phyloP scores from a whole-genome alignment of 2,888 invertebrate species.

The Hydrotaea cyrtoneurina region DNA sequence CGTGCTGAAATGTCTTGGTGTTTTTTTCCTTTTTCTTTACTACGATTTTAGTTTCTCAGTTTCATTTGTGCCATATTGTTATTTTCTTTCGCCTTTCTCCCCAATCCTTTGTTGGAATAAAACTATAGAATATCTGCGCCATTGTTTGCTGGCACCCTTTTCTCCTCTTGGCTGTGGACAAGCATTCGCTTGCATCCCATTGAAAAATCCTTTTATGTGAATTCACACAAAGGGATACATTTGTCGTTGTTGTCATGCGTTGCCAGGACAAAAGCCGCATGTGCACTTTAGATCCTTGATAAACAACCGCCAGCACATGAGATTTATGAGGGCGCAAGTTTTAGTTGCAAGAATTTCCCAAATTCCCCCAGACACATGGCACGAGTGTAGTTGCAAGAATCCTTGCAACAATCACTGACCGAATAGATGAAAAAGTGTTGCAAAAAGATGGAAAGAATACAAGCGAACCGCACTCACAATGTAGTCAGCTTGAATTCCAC shows the following conservation, averaged over 20 bases:
- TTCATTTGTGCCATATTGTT: neutral
- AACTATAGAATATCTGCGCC: too few relatives aligned
- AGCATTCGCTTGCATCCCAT: constrained; percentile 14
- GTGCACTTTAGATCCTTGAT: neutral
- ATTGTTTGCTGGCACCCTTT: constrained; percentile 9
- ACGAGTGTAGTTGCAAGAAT: too few relatives aligned
- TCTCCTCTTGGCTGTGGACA: neutral
- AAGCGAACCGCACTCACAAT: too few relatives aligned
- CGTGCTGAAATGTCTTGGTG: neutral
- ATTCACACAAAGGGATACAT: constrained; percentile 16
- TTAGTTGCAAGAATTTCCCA: too few relatives aligned
- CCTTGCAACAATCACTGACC: too few relatives aligned
- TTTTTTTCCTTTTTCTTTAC: neutral
- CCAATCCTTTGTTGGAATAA: neutral
- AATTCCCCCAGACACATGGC: too few relatives aligned
- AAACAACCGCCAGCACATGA: neutral
- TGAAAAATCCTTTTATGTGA: constrained; percentile 32
- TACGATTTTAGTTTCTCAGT: neutral
- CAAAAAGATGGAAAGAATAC: too few relatives aligned
- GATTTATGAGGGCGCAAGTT: too few relatives aligned
- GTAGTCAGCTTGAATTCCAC: too few relatives aligned
- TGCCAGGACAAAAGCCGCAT: neutral
- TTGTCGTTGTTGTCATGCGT: neutral
- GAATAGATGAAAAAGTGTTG: too few relatives aligned
- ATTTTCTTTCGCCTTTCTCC: neutral